Percentiles rank a stretch among this genome's conserved stretches.
Evolutionary conservation across 2,113 vertebrate species (phyloP).

Genomic region (Desmodus rotundus): DNA sequence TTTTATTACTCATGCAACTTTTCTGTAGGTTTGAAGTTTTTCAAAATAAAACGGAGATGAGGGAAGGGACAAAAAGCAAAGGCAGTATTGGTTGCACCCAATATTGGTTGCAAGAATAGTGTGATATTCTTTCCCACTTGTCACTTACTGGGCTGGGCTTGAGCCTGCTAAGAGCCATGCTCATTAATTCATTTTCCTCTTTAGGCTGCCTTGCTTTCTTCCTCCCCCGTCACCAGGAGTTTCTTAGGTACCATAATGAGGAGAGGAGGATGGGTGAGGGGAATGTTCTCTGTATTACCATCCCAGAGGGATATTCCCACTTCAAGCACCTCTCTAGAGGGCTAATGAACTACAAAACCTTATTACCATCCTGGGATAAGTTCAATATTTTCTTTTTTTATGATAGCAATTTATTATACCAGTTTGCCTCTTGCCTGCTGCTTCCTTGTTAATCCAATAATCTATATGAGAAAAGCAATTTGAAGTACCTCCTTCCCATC

Average conservation of each 20-base stretch:
- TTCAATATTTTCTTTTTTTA: slow-evolving; percentile 81
- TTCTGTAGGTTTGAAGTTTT: slow-evolving; percentile 9
- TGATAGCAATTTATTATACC: slow-evolving; percentile 85
- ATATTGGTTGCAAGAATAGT: background rate
- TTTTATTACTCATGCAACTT: background rate
- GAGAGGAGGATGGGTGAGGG: background rate
- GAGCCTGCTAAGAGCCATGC: background rate
- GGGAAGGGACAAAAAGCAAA: background rate
- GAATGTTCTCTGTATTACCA: slow-evolving; percentile 45
- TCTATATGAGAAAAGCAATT: slow-evolving; percentile 89
- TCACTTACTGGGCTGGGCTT: background rate
- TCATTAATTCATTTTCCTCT: slow-evolving; percentile 49
- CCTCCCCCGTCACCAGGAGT: slow-evolving; percentile 2
- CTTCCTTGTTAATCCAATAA: slow-evolving; percentile 88
- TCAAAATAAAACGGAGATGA: background rate
- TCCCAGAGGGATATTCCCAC: slow-evolving; percentile 73
- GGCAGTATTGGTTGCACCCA: background rate
- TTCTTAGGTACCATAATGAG: background rate
- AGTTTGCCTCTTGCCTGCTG: slow-evolving; percentile 83
- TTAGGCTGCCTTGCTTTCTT: background rate
- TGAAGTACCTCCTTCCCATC: slow-evolving; percentile 85
- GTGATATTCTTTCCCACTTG: background rate
- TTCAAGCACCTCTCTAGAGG: slow-evolving; percentile 77
- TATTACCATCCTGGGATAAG: slow-evolving; percentile 80
- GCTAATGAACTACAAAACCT: slow-evolving; percentile 78